phyloP scores from a whole-genome alignment of 1,140 invertebrate species.

The Drosophila sulfurigaster region DNA sequence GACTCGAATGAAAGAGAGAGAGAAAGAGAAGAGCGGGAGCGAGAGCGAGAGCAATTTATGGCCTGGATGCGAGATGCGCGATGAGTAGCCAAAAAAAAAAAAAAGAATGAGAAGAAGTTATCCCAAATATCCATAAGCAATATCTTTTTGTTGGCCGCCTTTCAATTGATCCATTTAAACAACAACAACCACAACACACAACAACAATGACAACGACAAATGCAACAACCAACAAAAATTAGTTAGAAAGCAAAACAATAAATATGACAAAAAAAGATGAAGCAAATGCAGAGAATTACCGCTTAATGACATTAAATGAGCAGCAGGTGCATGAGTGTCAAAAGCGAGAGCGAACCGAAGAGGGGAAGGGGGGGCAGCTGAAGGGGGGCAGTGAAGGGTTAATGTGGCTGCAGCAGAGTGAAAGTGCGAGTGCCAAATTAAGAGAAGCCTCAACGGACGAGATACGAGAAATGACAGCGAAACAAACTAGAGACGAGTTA shows the following conservation, averaged over 20 bases:
- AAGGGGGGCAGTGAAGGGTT: neutral
- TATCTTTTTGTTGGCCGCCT: slow-evolving; percentile 10
- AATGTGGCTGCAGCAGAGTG: slow-evolving; percentile 9
- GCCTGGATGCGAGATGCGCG: neutral
- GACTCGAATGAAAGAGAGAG: neutral
- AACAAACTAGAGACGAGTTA: too few species aligned
- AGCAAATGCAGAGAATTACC: slow-evolving; percentile 37
- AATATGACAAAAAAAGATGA: slow-evolving; percentile 19
- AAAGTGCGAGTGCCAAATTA: slow-evolving; percentile 24
- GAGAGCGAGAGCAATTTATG: neutral
- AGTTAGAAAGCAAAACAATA: slow-evolving; percentile 49
- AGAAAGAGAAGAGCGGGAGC: neutral
- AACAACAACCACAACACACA: neutral
- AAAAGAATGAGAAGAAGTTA: slow-evolving; percentile 10
- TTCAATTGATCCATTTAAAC: slow-evolving; percentile 23
- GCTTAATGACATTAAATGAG: slow-evolving; percentile 37
- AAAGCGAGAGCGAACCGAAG: neutral
- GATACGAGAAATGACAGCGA: neutral
- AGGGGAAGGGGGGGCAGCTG: neutral
- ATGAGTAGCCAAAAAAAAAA: slow-evolving; percentile 23
- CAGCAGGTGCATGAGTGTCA: slow-evolving; percentile 18
- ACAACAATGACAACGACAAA: slow-evolving; percentile 3
- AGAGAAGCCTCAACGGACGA: neutral
- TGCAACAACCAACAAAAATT: slow-evolving; percentile 20
- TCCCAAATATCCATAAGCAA: slow-evolving; percentile 19